Evolutionary conservation across 1,140 invertebrate genomes (phyloP).

Genomic region (Rhyzopertha dominica): DNA sequence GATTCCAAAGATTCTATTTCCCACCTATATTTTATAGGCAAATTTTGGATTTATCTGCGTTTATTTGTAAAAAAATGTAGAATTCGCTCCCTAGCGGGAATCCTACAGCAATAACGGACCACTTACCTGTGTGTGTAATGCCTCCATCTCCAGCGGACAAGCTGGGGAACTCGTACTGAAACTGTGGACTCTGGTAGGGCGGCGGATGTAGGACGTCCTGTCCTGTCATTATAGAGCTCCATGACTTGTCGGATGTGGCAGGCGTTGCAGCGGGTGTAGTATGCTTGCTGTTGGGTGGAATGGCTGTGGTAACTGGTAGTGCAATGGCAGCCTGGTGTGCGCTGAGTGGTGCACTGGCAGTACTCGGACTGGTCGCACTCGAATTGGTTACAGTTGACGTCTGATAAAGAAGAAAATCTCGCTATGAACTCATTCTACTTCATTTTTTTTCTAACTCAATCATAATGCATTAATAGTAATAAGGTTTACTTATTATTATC

Average conservation of each 20-base stretch:
- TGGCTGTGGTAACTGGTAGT: conserved; percentile 35
- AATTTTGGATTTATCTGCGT: no score
- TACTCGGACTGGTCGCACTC: conserved; percentile 19
- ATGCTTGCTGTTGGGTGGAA: conserved; percentile 24
- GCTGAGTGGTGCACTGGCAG: conserved; percentile 26
- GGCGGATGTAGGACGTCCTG: conserved; percentile 45
- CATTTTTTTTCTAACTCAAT: no score
- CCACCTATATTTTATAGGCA: no score
- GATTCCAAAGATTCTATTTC: no score
- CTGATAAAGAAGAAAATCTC: no score
- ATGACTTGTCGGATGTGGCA: conserved; percentile 43
- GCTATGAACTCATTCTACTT: no score
- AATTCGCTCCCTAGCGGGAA: no score
- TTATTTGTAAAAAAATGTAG: no score
- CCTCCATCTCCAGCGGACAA: conserved; percentile 54
- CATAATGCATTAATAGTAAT: no score
- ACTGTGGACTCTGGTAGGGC: conserved; percentile 68
- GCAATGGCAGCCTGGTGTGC: conserved; percentile 40
- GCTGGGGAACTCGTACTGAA: conserved; percentile 80
- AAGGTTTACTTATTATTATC: no score
- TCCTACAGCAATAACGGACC: no score
- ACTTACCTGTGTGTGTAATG: no score
- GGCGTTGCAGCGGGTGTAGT: conserved; percentile 28
- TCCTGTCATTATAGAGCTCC: conserved; percentile 44
- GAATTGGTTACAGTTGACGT: conserved; percentile 23